These are phyloP conservation scores for Microctonus aethiopoides DNA, from an alignment of 2,888 invertebrate genomes.

Conservation along the genomic window DNA sequence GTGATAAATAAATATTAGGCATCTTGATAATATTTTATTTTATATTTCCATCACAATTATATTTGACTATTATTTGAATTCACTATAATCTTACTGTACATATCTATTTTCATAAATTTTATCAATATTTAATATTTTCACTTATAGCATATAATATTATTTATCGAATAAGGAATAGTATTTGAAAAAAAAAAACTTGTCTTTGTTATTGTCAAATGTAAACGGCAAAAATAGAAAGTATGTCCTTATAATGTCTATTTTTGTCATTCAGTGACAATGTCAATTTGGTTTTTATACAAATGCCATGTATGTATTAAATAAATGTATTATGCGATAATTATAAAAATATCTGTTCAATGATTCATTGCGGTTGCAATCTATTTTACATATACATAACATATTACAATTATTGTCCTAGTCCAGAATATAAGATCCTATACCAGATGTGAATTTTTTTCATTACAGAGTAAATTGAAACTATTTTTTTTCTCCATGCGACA, in stretches of 20 bases:
- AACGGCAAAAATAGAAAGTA: background rate
- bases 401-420: constrained; percentile 4
- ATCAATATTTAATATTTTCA: background rate
- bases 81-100: constrained; percentile 5
- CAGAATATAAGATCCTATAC: constrained; percentile 3
- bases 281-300: background rate
- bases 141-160: background rate
- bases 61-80: background rate
- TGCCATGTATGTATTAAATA: constrained; percentile 12
- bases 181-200: background rate
- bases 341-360: constrained; percentile 2
- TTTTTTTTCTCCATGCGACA: background rate
- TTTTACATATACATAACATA: background rate
- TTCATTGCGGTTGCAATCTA: constrained; percentile 7
- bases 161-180: background rate
- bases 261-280: background rate
- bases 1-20: background rate
- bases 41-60: background rate
- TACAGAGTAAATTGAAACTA: background rate
- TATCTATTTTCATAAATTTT: constrained; percentile 8
- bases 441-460: background rate
- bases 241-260: background rate
- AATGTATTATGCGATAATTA: background rate
- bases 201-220: background rate
- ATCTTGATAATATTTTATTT: background rate